These are phyloP conservation scores for Whitmania pigra DNA, from an alignment of 1,140 invertebrate species.

Conservation along the genomic window DNA sequence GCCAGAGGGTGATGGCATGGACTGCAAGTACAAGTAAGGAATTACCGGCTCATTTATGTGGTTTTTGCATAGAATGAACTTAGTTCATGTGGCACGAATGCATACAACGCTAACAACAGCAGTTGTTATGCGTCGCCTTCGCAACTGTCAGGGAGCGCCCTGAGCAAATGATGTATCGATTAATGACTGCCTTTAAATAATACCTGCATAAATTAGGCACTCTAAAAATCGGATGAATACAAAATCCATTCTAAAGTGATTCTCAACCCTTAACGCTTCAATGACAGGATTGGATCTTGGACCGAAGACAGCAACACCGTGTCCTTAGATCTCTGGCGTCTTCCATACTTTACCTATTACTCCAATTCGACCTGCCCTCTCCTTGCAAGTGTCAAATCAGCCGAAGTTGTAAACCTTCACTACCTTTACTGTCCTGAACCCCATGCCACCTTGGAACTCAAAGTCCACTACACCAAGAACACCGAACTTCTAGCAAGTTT, in stretches of 20 bases:
- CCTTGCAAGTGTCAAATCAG: background rate
- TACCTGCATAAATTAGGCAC: no score
- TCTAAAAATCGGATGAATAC: no score
- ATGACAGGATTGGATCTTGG: constrained; percentile 1
- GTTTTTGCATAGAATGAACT: no score
- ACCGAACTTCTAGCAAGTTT: no score
- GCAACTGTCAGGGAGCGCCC: no score
- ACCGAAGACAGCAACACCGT: constrained; percentile 1
- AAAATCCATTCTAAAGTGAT: no score
- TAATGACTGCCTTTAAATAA: no score
- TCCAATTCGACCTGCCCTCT: constrained; percentile 10
- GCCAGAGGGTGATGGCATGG: background rate
- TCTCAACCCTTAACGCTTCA: background rate
- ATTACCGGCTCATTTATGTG: background rate
- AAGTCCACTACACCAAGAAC: background rate
- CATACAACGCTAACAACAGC: no score
- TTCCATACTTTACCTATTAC: background rate
- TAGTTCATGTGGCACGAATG: no score
- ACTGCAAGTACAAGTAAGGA: constrained; percentile 5
- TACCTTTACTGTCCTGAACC: background rate
- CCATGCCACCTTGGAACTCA: background rate
- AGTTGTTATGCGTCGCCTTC: no score
- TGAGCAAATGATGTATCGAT: no score
- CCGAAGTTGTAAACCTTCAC: background rate
- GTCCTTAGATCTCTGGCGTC: background rate